Base-by-base conservation (phyloP, 1,140 invertebrate genomes). In the Papilio aristodemus region DNA sequence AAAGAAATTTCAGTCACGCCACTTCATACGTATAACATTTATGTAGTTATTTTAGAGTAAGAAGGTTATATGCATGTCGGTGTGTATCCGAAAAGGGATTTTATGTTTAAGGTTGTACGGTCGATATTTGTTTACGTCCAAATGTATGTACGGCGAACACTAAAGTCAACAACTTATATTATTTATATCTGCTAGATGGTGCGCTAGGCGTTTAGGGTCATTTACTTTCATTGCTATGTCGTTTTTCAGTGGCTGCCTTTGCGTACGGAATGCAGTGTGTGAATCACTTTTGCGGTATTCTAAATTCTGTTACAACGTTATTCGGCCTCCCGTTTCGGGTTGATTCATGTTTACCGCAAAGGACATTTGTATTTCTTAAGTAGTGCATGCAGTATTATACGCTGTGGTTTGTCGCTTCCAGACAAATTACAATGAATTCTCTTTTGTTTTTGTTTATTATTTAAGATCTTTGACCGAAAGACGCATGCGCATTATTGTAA, bases 201-300 rank as follows among this genome's bases (percentile, higher is more conserved):
- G 77, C 78, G 79, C 74, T 80, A 83, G 81, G 77, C 80, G 81
- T 86, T 84, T 85, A 86, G 84, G 84, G 84, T 86, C 82, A 85
- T 86, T 86, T 87, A 81, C 84, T 82, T 83, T 81, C 36, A 58
- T 70, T 76, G 77, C 66, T 75, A 70, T 71, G 62, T 80, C 71
- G 75, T 80, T 83, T 82, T 86, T 80, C 76, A 80, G 75, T 74
- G 67, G 75, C 74, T 71, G 70, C 72, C 72, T 72, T 71, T 73
- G 54, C 74, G 73, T 75, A 76, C 68, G 74, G 74, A 71, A 71
- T 74, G 68, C 73, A 67, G 67, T 72, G 68, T 75, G 77, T 73
- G 73, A 79, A 63, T 71, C 68, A 76, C 70, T 66, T 36, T 66
- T 50, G 43, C 27, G 27, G n/a, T 46, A 41, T 32, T 66, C 63